Base-by-base conservation (phyloP, 2,113 vertebrate species). In the Cichladusa arquata region DNA sequence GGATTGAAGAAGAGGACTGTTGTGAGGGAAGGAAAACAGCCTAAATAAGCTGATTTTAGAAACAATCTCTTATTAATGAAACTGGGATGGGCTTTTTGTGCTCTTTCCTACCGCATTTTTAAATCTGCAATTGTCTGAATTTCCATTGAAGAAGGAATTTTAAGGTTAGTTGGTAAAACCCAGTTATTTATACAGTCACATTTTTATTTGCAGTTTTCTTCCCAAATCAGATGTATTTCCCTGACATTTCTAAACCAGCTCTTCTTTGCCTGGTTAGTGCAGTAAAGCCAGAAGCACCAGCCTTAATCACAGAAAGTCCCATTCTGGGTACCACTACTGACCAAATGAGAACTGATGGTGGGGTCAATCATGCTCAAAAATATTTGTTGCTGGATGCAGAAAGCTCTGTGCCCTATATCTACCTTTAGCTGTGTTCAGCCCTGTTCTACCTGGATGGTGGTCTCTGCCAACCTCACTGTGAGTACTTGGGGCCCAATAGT, bases 371-470 rank as follows among this genome's bases (percentile, higher is more conserved):
- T 54, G 15, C 51, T 86, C 28, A 78, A 42, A 92, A 86, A 47
- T 45, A 58, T 33, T 84, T 69, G 54, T 51, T 34, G 7, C 33
- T 71, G 73, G 47, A 38, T 71, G 26, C 33, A 78, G 76, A 77
- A 83, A 83, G 6, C 11, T 67, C 40, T 69, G 19, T 69, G 51
- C 14, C 7, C 58, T 86, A 17, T 22, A n/a, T 22, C 50, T 73
- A 0, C 14, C 38, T 80, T 34, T 19, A 76, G 24, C 5, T 42
- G 14, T 53, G 28, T n/a, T 72, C 40, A 56, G 19, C 12, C 19
- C 25, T 51, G 9, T 56, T 82, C 48, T 51, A 3, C 8, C 57
- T 69, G 74, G 23, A 47, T 0, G 0, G 0, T 34, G 47, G 23
- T 54, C 15, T 33, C 29, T 90, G 14, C 51, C 38, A 61, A 74